Base-by-base conservation (phyloP, 2,797 vertebrate species). In the Phyllotis vaccarum region DNA sequence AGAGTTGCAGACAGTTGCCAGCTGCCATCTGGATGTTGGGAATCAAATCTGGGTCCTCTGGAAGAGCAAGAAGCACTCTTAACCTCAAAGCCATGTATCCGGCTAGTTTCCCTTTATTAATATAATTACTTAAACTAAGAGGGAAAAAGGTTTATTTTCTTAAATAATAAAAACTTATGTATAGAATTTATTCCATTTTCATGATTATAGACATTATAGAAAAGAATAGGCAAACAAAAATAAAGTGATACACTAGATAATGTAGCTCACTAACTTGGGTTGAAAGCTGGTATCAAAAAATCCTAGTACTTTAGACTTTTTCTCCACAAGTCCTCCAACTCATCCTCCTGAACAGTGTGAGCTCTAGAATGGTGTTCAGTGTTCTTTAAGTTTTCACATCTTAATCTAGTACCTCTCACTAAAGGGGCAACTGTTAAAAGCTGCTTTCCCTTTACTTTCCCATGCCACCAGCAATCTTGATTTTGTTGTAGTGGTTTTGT, bases 161-260 rank as follows among this genome's bases (percentile, higher is more conserved):
- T 58, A 72, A 78, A 83, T 24, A 46, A 90, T 79, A 93, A 75
- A 95, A 94, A 94, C 58, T 79, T 89, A 81, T 58, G 70, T 34
- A 64, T 91, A 89, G 9, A 64, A 29, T 98, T 96, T 98, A 97
- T 97, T 97, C 76, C 91, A 90, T 95, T 31, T 81, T 93, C 83
- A 87, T 92, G 94, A 96, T 97, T 96, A 94, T 2, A 97, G 88
- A 81, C 40, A 86, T 81, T 80, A 58, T 46, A 96, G 37, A 24
- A 43, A 56, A 95, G 58, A 52, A 40, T 81, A n/a, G 27, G 27
- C 75, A 92, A 91, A 95, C 64, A 83, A 85, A 94, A 90, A 91
- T 52, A 88, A 46, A 94, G 70, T 49, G n/a, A 85, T 66, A 80
- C 11, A 16, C 58, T 49, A 12, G 49, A 88, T 91, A 58, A 89